Evolutionary conservation across 2,797 vertebrate genomes (phyloP), one percentile per base, ranked within the genome.

Genomic region (Thripadectes ignobilis): DNA sequence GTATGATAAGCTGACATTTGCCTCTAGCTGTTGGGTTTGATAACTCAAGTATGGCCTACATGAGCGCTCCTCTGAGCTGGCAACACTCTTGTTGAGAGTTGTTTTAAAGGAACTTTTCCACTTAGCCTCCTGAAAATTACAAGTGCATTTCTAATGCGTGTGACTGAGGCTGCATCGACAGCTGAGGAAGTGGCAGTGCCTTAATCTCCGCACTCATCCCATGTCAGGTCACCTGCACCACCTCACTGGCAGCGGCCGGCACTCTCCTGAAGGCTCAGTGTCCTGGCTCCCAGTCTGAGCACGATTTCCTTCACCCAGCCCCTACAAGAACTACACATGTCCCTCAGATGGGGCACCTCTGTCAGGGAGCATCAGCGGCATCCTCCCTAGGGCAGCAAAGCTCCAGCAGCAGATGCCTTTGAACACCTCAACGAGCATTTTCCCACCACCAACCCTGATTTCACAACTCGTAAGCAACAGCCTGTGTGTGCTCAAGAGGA

Each of bases 1-100:
- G 87, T 94, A 91, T 71, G 74, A 93, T 95, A 87, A 87, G 52
- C 69, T 93, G 88, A 69, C 85, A 71, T 93, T 95, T 95, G 93
- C 89, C 93, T 95, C 91, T 57, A 91, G 92, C 55, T 84, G 75
- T 93, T 95, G 68, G 29, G 67, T 89, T 96, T 86, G 83, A 85
- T 95, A 89, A 93, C 52, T 85, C 48, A 72, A 69, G 75, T 14
- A 57, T 12, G 78, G 65, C 74, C 90, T 85, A 91, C 77, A 67
- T 59, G 73, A 87, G 68, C 0, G 51, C 41, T 77, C 71, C 67
- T 68, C 63, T 76, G 34, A 92, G 82, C 61, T 14, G 3, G 30
- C 10, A 6, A 69, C 59, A 30, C 43, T 49, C 45, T 22, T 2
- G 3, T 10, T 59, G 59, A 74, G 86, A 85, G 43, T 14, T 0